Evolutionary conservation across 2,113 vertebrate genomes (phyloP), one percentile per base, ranked within the genome.

Genomic region (Pseudorectes ferrugineus): DNA sequence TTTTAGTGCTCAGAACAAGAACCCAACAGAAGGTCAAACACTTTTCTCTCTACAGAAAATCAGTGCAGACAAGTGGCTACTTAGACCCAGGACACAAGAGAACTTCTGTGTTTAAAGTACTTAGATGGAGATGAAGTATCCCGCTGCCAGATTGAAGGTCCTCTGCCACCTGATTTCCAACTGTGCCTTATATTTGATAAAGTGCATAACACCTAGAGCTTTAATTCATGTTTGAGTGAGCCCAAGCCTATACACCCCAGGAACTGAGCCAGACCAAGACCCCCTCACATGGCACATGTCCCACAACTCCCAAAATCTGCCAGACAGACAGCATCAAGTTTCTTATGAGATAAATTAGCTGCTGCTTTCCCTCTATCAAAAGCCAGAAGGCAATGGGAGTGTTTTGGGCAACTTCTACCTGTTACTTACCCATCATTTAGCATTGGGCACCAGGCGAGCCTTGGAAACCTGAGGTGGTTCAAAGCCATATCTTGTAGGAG

Each of bases 221-320:
- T 67, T 70, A 71, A 36, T 52, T 75, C 21, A 29, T 4, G 4
- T 71, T 48, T 72, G 40, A 68, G n/a, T 38, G 21, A 83, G 5
- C 5, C 21, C 15, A 84, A 29, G 54, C 19, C 31, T 66, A 17
- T 25, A 48, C 5, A 66, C 21, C 3, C 18, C 36, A 70, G 36
- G 31, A 70, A 43, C 31, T 15, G 19, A 61, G 15, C n/a, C 71
- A 49, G 46, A 66, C 10, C 42, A 80, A 71, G 70, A 45, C 3
- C 4, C 2, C 5, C 4, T 54, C 28, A 22, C 0, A 2, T 36
- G 25, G 8, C 35, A 58, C 5, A 6, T 73, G n/a, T 73, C 11
- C 31, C 43, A 58, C 54, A 78, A 5, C 10, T 63, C 38, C 57
- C 61, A 59, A 65, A 68, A 74, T 18, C 42, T 14, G 3, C 10